Evolutionary conservation across 2,888 invertebrate genomes (phyloP), one percentile per base, ranked within the genome.

Genomic region (Salpingus planirostris): DNA sequence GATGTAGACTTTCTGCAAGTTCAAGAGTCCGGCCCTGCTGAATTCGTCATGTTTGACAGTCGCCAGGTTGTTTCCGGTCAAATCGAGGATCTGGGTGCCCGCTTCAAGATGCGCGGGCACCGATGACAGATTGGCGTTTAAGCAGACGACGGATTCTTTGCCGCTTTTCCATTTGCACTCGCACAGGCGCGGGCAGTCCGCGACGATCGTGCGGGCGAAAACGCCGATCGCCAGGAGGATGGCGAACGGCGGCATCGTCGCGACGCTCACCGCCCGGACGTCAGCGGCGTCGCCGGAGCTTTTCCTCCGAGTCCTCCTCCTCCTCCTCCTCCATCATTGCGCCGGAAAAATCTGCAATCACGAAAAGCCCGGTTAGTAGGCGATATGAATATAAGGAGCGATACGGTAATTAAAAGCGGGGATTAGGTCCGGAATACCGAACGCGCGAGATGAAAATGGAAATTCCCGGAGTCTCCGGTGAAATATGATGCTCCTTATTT

Each of bases 91-190:
- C 63, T 88, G 87, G 15, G 86, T 86, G 47, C 81, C 79, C 39
- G 78, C 75, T 48, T 85, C 86, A 39, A 87, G 72, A 42, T 78
- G 78, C 27, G 71, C 68, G 18, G 88, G 88, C 47, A 88, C 75
- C 53, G 74, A 70, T 48, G 78, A 74, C 50, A 87, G 72, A 58
- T 81, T 82, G 38, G 81, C 81, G 60, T 78, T 79, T 50, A 76
- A 73, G 67, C 88, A 89, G 51, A 82, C 69, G 34, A 85, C 87
- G 28, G 85, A 81, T 66, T 87, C 86, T 64, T 88, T 88, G 52
- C 87, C 87, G 58, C 79, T 80, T 62, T 83, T 83, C 88, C 88
- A 89, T 66, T 86, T 86, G 71, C 88, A 88, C 65, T 86, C 84
- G 67, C 88, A 89, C 50, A 78, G 70, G 41, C 73, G 71, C 30